phyloP scores from a whole-genome alignment of 2,113 vertebrate species.

The Excalfactoria chinensis region DNA sequence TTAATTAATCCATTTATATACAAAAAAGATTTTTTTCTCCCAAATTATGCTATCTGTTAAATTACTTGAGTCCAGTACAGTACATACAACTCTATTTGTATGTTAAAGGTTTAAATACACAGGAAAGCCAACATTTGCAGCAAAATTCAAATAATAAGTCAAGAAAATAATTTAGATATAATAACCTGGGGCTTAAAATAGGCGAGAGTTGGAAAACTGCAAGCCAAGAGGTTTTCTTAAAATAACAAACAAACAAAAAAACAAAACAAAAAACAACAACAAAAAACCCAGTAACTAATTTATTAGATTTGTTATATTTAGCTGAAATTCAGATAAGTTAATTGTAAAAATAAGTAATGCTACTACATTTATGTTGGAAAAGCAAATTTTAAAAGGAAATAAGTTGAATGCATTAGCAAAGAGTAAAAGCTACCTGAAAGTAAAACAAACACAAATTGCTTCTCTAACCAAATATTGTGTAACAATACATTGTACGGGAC shows the following conservation, averaged over 20 bases:
- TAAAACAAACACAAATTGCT: background rate
- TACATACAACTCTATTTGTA: slow-evolving; percentile 43
- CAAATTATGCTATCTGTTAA: slow-evolving; percentile 47
- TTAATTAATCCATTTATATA: slow-evolving; percentile 63
- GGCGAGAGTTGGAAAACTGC: slow-evolving; percentile 57
- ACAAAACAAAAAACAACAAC: no score
- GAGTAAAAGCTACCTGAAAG: background rate
- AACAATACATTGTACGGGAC: background rate
- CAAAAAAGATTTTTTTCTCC: background rate
- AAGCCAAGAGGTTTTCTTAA: slow-evolving; percentile 7
- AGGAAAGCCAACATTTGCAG: slow-evolving; percentile 52
- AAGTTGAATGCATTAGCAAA: slow-evolving; percentile 49
- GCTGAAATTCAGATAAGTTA: slow-evolving; percentile 73
- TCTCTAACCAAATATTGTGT: background rate
- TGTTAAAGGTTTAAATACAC: slow-evolving; percentile 66
- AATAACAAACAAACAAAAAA: background rate
- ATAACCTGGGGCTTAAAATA: slow-evolving; percentile 76
- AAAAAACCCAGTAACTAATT: slow-evolving; percentile 52
- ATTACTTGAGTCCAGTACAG: slow-evolving; percentile 47
- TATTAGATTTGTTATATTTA: slow-evolving; percentile 73
- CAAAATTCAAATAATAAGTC: slow-evolving; percentile 68
- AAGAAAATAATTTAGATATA: slow-evolving; percentile 74
- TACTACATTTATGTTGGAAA: slow-evolving; percentile 55
- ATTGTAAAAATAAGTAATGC: slow-evolving; percentile 64
- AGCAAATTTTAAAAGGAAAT: slow-evolving; percentile 57